Conservation (phyloP, 2,888 invertebrate species). For the Tanytarsus gracilentus region DNA sequence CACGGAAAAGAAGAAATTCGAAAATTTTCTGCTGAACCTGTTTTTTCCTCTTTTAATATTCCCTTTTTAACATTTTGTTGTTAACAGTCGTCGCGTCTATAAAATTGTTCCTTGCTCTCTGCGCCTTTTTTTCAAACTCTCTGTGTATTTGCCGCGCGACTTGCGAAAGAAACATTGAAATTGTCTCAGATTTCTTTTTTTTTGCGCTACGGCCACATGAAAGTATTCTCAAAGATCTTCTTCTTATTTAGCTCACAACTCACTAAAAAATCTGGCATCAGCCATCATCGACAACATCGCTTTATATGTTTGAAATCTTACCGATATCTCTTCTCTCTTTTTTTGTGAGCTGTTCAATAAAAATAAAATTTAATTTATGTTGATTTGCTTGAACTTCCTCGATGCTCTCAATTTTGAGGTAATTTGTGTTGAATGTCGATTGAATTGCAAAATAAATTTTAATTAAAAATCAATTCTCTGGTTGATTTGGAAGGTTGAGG, state of each 20-base stretch:
- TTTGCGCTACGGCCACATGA: constrained; percentile 9
- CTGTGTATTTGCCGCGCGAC: constrained; percentile 6
- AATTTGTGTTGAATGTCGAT: too few species aligned
- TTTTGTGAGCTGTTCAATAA: too few species aligned
- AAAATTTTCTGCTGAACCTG: constrained; percentile 7
- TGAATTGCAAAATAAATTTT: too few species aligned
- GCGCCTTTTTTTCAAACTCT: constrained; percentile 2
- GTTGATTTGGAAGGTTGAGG: too few species aligned
- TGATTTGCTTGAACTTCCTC: too few species aligned
- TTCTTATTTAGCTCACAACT: constrained; percentile 2
- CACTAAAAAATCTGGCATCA: too few species aligned
- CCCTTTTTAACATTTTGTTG: too few species aligned
- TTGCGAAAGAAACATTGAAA: constrained; percentile 14
- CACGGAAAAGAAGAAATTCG: constrained; percentile 13
- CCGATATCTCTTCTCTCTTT: too few species aligned
- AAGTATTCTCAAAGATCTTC: constrained; percentile 1
- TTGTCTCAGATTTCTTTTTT: constrained; percentile 28
- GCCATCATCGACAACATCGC: too few species aligned
- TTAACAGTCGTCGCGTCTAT: constrained; percentile 26
- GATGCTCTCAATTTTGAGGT: neutral
- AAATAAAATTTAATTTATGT: too few species aligned
- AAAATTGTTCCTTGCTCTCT: constrained; percentile 20
- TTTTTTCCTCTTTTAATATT: constrained; percentile 6
- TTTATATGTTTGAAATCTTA: too few species aligned
- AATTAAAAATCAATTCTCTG: too few species aligned